phyloP scores from a whole-genome alignment of 2,888 invertebrate species.

The Philonicus albiceps region DNA sequence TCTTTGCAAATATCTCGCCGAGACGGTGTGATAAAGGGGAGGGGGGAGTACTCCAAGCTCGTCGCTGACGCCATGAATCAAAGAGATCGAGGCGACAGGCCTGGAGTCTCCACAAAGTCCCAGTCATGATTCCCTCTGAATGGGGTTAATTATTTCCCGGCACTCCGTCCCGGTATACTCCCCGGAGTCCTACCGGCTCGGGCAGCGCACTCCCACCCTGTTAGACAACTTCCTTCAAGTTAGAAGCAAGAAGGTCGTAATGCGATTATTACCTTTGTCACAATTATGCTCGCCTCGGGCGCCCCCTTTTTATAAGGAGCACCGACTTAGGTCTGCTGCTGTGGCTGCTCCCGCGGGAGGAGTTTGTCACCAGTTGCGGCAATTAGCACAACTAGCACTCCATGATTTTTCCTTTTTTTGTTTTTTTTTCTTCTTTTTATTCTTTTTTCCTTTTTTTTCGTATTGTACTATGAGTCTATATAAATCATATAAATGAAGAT shows the following conservation, averaged over 20 bases:
- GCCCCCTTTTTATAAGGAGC: background rate
- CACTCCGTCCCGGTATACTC: background rate
- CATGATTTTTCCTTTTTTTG: background rate
- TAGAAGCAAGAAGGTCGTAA: background rate
- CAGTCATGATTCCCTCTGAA: conserved; percentile 6
- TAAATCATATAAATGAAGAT: too few relatives aligned
- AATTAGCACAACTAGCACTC: background rate
- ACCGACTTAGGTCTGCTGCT: background rate
- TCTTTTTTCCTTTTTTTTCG: background rate
- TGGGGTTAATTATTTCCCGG: conserved; percentile 21
- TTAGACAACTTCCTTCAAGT: background rate
- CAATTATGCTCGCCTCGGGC: background rate
- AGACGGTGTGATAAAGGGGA: conserved; percentile 6
- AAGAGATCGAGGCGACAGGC: background rate
- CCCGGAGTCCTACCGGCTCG: background rate
- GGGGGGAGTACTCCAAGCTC: background rate
- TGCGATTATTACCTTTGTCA: background rate
- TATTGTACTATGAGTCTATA: background rate
- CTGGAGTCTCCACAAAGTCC: background rate
- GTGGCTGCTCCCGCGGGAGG: background rate
- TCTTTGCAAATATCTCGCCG: background rate
- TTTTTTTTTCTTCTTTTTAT: too few relatives aligned
- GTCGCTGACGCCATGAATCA: conserved; percentile 2
- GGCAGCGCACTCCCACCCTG: background rate
- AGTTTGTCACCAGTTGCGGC: background rate